These are phyloP conservation scores for Mechanitis mazaeus DNA, from an alignment of 2,888 invertebrate genomes.

Conservation along the genomic window DNA sequence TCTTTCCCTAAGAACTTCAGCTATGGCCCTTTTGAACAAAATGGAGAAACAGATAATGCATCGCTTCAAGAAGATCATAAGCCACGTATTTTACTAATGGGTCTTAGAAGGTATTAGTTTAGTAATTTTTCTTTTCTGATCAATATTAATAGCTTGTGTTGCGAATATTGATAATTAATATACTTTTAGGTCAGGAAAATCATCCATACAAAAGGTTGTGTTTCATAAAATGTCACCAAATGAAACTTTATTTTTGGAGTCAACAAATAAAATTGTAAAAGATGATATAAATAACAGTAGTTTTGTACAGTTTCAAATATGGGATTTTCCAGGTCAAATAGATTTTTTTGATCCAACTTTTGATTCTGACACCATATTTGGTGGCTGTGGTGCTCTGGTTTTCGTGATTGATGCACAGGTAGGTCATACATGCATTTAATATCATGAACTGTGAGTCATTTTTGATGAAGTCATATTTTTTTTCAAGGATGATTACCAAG, in stretches of 20 bases:
- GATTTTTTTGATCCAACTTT: conserved; percentile 98
- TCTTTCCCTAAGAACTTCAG: conserved; percentile 95
- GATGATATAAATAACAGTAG: conserved; percentile 97
- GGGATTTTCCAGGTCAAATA: conserved; percentile 99
- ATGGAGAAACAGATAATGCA: conserved; percentile 80
- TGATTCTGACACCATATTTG: conserved; percentile 97
- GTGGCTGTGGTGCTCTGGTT: conserved; percentile 97
- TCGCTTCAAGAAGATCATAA: conserved; percentile 86
- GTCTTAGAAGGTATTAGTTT: conserved; percentile 84
- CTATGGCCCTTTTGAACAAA: conserved; percentile 91
- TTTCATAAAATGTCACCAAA: conserved; percentile 99
- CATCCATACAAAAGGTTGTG: conserved; percentile 99
- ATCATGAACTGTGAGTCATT: conserved; percentile 9
- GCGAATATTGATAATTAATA: not conserved
- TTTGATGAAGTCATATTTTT: conserved; percentile 4
- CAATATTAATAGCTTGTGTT: too few relatives aligned
- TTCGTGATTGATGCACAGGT: conserved; percentile 99
- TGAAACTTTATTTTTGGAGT: conserved; percentile 98
- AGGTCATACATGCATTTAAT: conserved; percentile 26
- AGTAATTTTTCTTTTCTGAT: too few relatives aligned
- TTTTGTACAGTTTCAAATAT: conserved; percentile 99
- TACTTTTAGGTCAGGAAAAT: conserved; percentile 92
- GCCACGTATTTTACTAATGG: conserved; percentile 96
- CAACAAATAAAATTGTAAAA: conserved; percentile 98
- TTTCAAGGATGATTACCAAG: conserved; percentile 95